Evolutionary conservation across 2,888 invertebrate genomes (phyloP), one percentile per base, ranked within the genome.

Genomic region (Acleris sparsana): DNA sequence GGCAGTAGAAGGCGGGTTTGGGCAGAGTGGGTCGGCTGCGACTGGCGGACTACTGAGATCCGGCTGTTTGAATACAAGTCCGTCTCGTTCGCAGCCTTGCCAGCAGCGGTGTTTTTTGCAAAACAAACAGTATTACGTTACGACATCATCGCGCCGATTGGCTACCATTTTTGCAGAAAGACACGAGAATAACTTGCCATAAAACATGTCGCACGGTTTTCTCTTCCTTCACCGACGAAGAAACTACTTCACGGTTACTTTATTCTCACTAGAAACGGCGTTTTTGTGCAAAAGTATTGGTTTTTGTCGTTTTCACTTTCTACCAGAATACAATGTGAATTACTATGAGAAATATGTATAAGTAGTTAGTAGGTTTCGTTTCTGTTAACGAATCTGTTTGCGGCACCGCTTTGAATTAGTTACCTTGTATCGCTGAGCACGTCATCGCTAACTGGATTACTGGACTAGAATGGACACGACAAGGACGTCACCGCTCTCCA

Each of bases 111-210:
- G 84, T 86, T 86, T 87, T n/a, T 85, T 86, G 87, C 88, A 86
- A 88, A 88, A 86, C 86, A 85, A 82, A 82, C 77, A 78, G 68
- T 77, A 77, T 89, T 88, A 84, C 89, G 78, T 89, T 88, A 84
- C 89, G 81, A 83, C 84, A 86, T 79, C 79, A 69, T 72, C 55
- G 57, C 75, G 77, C 71, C 72, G 74, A 74, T 76, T 75, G 73
- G 80, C 85, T 87, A 84, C 84, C 84, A 83, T 83, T 83, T 83
- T 83, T 76, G 74, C 73, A 75, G 73, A 74, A 70, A 75, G 71
- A 79, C 80, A 76, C 78, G 74, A 81, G 73, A 77, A 75, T 75
- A 78, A 74, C 75, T 65, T 61, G 60, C 64, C 39, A 55, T 52
- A 61, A 61, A 68, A 70, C 68, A 67, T 69, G 55, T 62, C 59